Evolutionary conservation across 2,888 invertebrate genomes (phyloP).

Genomic region (Drosophila ezoana): DNA sequence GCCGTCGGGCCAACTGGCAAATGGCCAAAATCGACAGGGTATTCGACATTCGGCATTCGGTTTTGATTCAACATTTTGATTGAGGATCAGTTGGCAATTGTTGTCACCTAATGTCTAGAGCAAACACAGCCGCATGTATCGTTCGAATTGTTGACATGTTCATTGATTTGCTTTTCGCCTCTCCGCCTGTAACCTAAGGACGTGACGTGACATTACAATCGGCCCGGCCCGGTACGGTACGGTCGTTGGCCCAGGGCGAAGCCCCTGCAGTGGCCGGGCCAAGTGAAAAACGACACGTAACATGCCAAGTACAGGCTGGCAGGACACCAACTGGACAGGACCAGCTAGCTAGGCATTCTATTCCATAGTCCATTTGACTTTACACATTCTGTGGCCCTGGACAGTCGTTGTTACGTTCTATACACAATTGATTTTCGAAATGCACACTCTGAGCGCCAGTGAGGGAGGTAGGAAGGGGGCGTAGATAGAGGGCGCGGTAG

Average conservation of each 20-base stretch:
- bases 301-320: slow-evolving; percentile 13
- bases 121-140: slow-evolving; percentile 81
- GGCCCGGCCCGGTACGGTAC: slow-evolving; percentile 2
- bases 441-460: slow-evolving; percentile 33
- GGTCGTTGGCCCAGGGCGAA: slow-evolving; percentile 61
- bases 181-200: slow-evolving; percentile 81
- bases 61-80: not conserved
- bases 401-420: slow-evolving; percentile 59
- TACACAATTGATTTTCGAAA: slow-evolving; percentile 72
- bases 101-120: slow-evolving; percentile 75
- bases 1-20: slow-evolving; percentile 79
- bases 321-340: slow-evolving; percentile 6
- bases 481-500: not conserved
- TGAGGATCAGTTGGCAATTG: slow-evolving; percentile 45
- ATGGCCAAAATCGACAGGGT: slow-evolving; percentile 64
- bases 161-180: slow-evolving; percentile 45
- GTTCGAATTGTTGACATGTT: slow-evolving; percentile 58
- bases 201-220: slow-evolving; percentile 70
- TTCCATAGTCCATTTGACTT: slow-evolving; percentile 20
- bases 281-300: slow-evolving; percentile 79
- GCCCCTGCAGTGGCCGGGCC: slow-evolving; percentile 76
- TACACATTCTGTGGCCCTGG: slow-evolving; percentile 2
- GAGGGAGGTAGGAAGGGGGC: not conserved
- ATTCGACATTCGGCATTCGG: not conserved
- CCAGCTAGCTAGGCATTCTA: slow-evolving; percentile 3